Evolutionary conservation across 64 coral and sea anemone species (phyloP).

Genomic region (Cladopsammia gracilis): DNA sequence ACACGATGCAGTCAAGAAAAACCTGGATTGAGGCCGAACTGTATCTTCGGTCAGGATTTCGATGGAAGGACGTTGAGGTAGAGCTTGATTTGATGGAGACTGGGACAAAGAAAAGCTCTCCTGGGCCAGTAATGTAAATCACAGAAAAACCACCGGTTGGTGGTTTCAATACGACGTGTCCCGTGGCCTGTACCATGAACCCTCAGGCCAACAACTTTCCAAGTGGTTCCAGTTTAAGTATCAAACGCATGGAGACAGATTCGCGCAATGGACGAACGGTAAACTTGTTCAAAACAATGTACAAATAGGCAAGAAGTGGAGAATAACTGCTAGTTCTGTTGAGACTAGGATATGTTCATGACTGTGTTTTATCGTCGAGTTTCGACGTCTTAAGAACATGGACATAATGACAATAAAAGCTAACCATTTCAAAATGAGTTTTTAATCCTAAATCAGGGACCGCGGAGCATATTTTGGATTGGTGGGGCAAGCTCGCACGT

Average conservation of each 20-base stretch:
- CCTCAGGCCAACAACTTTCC: neutral
- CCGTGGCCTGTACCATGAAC: conserved; percentile 5
- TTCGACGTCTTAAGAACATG: no score
- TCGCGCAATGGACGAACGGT: conserved; percentile 60
- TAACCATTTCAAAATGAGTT: no score
- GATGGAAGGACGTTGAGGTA: neutral
- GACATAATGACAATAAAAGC: no score
- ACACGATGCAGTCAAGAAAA: neutral
- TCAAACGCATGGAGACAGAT: conserved; percentile 14
- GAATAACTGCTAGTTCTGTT: neutral
- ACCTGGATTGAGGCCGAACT: neutral
- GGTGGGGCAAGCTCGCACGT: no score
- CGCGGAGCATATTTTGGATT: no score
- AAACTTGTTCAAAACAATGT: conserved; percentile 54
- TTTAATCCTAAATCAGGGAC: no score
- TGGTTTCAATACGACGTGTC: conserved; percentile 30
- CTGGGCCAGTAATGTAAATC: conserved; percentile 9
- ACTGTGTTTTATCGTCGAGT: no score
- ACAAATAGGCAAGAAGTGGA: conserved; percentile 23
- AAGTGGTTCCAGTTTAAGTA: conserved; percentile 68
- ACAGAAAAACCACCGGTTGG: conserved; percentile 38
- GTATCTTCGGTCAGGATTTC: neutral
- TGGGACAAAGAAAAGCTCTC: neutral
- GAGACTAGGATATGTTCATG: no score
- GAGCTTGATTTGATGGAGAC: conserved; percentile 3